Conservation (phyloP, 2,888 invertebrate genomes). For the Oscheius sp. region DNA sequence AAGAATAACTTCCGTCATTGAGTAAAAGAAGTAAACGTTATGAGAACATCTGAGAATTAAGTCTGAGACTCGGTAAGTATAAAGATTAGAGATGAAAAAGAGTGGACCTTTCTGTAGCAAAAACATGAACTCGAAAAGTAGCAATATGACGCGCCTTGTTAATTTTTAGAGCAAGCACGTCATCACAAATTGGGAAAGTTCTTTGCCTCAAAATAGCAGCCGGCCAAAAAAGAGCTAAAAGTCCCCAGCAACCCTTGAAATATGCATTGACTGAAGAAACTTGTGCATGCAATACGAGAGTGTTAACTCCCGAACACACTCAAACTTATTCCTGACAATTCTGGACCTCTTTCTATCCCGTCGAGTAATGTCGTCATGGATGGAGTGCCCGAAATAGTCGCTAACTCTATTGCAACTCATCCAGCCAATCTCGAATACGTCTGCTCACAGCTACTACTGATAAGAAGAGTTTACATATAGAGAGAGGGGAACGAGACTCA, state of each 20-base stretch:
- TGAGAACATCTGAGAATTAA: too few species aligned
- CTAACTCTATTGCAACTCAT: conserved; percentile 33
- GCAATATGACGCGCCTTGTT: too few species aligned
- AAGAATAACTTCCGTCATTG: too few species aligned
- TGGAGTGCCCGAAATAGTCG: conserved; percentile 37
- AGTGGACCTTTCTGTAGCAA: too few species aligned
- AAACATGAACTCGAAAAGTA: too few species aligned
- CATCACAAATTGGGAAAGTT: conserved; percentile 14
- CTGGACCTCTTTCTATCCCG: too few species aligned
- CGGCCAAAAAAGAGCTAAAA: not conserved
- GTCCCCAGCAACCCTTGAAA: conserved; percentile 6
- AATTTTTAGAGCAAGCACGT: conserved; percentile 1
- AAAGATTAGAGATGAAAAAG: too few species aligned
- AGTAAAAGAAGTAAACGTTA: too few species aligned
- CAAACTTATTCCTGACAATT: too few species aligned
- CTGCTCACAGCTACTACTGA: not conserved
- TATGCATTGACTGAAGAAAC: conserved; percentile 11
- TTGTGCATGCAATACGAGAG: conserved; percentile 15
- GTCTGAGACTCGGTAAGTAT: too few species aligned
- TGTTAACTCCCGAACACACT: too few species aligned
- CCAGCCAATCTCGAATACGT: conserved; percentile 26
- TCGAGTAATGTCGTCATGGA: conserved; percentile 28
- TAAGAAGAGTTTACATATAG: not conserved
- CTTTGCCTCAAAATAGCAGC: not conserved
- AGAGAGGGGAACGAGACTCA: not conserved